Conservation (phyloP, 2,888 invertebrate species). For the Chymomyza caudatula region DNA sequence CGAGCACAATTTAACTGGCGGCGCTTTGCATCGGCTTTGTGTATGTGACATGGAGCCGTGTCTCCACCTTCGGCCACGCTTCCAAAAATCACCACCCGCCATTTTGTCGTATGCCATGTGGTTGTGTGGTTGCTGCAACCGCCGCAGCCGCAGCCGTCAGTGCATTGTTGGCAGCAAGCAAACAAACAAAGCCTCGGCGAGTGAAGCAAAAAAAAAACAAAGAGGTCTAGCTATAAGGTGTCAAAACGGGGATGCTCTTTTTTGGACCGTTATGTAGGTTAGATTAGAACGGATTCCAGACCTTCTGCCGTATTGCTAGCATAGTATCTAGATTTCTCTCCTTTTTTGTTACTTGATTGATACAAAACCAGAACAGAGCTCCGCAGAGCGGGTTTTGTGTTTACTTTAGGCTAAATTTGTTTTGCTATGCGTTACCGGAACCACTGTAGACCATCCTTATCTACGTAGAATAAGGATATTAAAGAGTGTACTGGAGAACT, state of each 20-base stretch:
- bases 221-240: conserved; percentile 44
- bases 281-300: no score
- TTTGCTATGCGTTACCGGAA: no score
- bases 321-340: no score
- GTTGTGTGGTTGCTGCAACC: conserved; percentile 32
- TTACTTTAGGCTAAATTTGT: no score
- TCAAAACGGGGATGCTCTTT: neutral
- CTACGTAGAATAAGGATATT: no score
- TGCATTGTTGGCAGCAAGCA: conserved; percentile 2
- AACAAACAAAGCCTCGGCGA: conserved; percentile 13
- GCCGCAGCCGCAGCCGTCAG: neutral
- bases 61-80: neutral
- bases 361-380: no score
- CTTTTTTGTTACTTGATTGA: no score
- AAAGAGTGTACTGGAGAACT: no score
- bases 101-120: conserved; percentile 41
- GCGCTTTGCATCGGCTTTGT: conserved; percentile 14
- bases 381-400: no score
- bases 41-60: conserved; percentile 21
- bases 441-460: no score
- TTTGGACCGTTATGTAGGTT: neutral
- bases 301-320: no score
- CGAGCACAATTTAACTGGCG: conserved; percentile 21
- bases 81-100: conserved; percentile 13
- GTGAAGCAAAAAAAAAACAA: conserved; percentile 24